Evolutionary conservation across 1,140 invertebrate genomes (phyloP).

Genomic region (Zaprionus africanus): DNA sequence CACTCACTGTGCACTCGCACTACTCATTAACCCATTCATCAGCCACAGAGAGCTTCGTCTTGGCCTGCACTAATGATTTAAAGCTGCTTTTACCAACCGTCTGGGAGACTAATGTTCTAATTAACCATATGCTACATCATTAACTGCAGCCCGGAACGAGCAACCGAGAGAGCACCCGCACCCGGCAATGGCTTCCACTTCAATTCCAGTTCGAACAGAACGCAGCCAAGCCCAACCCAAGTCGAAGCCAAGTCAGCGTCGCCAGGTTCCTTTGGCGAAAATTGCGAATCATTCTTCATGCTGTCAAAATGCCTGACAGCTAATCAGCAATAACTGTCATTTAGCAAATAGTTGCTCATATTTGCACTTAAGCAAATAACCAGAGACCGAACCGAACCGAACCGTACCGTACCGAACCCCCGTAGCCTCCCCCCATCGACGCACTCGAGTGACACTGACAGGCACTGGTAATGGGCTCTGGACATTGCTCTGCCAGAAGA

Average conservation of each 20-base stretch:
- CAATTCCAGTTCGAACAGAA: neutral
- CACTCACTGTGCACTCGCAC: constrained; percentile 1
- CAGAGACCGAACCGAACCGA: constrained; percentile 26
- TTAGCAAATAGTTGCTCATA: constrained; percentile 83
- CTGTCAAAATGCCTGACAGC: constrained; percentile 82
- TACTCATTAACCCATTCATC: constrained; percentile 58
- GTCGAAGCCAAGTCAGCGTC: constrained; percentile 2
- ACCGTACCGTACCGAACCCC: neutral
- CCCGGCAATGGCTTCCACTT: neutral
- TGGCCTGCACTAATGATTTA: constrained; percentile 63
- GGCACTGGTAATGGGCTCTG: constrained; percentile 60
- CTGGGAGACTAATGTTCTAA: constrained; percentile 74
- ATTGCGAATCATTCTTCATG: constrained; percentile 81
- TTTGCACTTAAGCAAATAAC: constrained; percentile 83
- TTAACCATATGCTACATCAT: constrained; percentile 80
- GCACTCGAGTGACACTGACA: constrained; percentile 66
- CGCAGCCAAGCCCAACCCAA: neutral
- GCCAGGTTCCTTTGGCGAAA: constrained; percentile 51
- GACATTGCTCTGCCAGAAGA: constrained; percentile 26
- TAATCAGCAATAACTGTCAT: constrained; percentile 83
- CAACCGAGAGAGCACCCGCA: constrained; percentile 13
- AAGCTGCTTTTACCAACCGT: constrained; percentile 41
- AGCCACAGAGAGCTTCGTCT: constrained; percentile 28
- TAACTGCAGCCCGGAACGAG: constrained; percentile 59
- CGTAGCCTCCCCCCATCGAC: neutral